Conservation (phyloP, 2,797 vertebrate genomes). For the Aphelocoma californica region DNA sequence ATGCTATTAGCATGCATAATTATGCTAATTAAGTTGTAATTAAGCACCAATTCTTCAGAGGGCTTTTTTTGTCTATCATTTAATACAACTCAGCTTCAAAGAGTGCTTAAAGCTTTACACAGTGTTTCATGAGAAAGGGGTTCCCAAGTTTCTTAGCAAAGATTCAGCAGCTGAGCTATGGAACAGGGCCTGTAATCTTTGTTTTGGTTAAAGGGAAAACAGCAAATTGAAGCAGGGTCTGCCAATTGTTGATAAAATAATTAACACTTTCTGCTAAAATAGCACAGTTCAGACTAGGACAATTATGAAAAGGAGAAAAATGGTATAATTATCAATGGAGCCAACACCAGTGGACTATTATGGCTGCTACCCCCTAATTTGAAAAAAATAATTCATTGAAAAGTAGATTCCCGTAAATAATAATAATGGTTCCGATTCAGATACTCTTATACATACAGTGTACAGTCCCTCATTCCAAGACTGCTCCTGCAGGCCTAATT, state of each 20-base stretch:
- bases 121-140: slow-evolving; percentile 77
- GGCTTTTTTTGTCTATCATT: slow-evolving; percentile 96
- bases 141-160: slow-evolving; percentile 76
- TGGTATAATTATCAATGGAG: slow-evolving; percentile 77
- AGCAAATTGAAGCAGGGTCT: slow-evolving; percentile 77
- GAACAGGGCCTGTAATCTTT: slow-evolving; percentile 75
- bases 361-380: slow-evolving; percentile 71
- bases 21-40: slow-evolving; percentile 99
- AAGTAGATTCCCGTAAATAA: slow-evolving; percentile 69
- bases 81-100: slow-evolving; percentile 92
- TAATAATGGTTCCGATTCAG: slow-evolving; percentile 49
- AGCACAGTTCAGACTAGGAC: slow-evolving; percentile 77
- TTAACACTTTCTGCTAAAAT: slow-evolving; percentile 79
- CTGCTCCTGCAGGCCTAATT: slow-evolving; percentile 46
- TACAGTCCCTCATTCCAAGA: slow-evolving; percentile 32
- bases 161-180: slow-evolving; percentile 72
- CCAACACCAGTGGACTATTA: slow-evolving; percentile 73
- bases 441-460: slow-evolving; percentile 19
- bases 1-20: slow-evolving; percentile 99
- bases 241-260: slow-evolving; percentile 82
- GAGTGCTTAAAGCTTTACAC: slow-evolving; percentile 89
- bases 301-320: slow-evolving; percentile 78
- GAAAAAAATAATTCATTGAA: slow-evolving; percentile 64
- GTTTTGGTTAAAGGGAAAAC: slow-evolving; percentile 80
- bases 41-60: slow-evolving; percentile 99